Base-by-base conservation (phyloP, 2,113 vertebrate species). In the Sisor rabdophorus region DNA sequence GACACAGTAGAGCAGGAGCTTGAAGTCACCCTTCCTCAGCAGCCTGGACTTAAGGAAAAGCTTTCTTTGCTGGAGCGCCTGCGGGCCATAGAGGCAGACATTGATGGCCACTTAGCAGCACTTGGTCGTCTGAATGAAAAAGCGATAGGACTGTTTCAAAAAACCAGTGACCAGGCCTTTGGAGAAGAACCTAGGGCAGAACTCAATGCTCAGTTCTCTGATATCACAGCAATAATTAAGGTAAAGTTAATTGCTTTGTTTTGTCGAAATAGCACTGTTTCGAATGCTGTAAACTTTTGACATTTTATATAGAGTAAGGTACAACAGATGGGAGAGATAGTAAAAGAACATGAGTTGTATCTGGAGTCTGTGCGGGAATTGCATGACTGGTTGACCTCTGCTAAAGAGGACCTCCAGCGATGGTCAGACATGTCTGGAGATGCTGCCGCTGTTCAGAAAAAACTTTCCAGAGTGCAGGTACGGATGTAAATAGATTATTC, bases 321-420 rank as follows among this genome's bases (percentile, higher is more conserved):
- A 79, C 94, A 93, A 79, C 93, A 91, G 79, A 93, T 93, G 74
- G 94, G 97, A 87, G 94, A 93, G 69, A 90, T 93, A 0, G 93
- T 98, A 76, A 95, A 94, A 78, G 95, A 97, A 72, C 96, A 99
- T 56, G 91, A 96, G 75, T 89, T 95, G 79, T 98, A 98, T 47
- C 81, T 96, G 1, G 95, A 96, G 47, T 92, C 96, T 1, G 93
- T 99, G 26, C 93, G 96, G 84, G 97, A 98, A 80, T 93, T 97
- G 86, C 94, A 93, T 0, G 96, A 98, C 78, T 99, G 97, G 96
- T 93, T 99, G 68, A 90, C 95, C 61, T 98, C 94, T 10, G 97
- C 95, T 11, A 97, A 96, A 84, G 97, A 99, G 86, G 97, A 99
- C 76, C 93, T 98, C 24, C 95, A 98, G 58, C 94, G 97, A 64